Percentiles rank a stretch among this genome's conserved stretches.
phyloP scores from a whole-genome alignment of 30 jellyfish, hydroid and myxozoan genomes.

The Mastigias papua region DNA sequence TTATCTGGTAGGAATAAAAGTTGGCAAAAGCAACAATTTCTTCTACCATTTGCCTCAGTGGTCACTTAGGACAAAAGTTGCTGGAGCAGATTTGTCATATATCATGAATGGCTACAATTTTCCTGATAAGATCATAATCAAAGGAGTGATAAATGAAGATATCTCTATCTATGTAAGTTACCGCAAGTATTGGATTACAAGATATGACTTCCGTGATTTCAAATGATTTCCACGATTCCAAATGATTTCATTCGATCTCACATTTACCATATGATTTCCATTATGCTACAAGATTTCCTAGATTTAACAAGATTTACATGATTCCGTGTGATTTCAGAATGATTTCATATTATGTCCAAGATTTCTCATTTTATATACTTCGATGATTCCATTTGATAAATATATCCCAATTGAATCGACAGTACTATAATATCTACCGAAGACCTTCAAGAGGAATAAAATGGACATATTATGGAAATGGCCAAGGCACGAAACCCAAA shows the following conservation, averaged over 20 bases:
- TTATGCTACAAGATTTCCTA: too few relatives aligned
- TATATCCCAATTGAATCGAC: background rate
- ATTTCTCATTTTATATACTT: too few relatives aligned
- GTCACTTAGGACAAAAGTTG: constrained; percentile 2
- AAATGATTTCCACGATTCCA: background rate
- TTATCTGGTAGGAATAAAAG: constrained; percentile 13
- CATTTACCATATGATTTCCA: too few relatives aligned
- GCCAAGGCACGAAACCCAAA: background rate
- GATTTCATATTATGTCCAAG: too few relatives aligned
- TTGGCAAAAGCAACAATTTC: constrained; percentile 15
- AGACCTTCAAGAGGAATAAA: constrained; percentile 15
- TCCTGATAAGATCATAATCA: constrained; percentile 48
- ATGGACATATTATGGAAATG: constrained; percentile 33
- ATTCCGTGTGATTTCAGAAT: too few relatives aligned
- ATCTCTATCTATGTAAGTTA: constrained; percentile 28
- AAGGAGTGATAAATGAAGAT: constrained; percentile 33
- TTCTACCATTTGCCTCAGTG: constrained; percentile 38
- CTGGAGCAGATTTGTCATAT: constrained; percentile 28
- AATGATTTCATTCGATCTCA: too few relatives aligned
- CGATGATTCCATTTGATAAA: background rate
- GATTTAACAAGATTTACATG: too few relatives aligned
- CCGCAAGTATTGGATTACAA: background rate
- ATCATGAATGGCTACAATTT: constrained; percentile 24
- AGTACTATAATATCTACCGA: constrained; percentile 22
- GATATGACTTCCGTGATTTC: background rate